Conservation (phyloP, 2,797 vertebrate genomes). For the Malacoraja senta region DNA sequence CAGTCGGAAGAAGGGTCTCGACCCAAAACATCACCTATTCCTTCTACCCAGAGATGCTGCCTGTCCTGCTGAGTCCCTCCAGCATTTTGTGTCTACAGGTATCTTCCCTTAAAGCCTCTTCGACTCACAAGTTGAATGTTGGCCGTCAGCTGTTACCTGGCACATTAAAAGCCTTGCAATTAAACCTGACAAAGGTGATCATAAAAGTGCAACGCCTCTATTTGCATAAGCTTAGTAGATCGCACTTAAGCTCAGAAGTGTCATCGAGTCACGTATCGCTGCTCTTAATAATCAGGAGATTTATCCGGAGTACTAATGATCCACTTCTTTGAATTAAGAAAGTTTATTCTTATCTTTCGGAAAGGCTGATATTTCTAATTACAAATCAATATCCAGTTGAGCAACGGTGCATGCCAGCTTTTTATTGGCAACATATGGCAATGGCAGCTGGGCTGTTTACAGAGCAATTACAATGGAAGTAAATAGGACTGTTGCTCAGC, state of each 20-base stretch:
- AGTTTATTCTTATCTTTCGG: background rate
- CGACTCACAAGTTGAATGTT: background rate
- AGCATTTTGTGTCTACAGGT: too few species aligned
- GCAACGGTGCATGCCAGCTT: background rate
- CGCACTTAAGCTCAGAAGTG: background rate
- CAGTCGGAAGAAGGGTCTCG: too few species aligned
- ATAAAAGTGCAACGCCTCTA: background rate
- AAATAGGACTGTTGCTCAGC: conserved; percentile 31
- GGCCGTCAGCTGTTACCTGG: background rate
- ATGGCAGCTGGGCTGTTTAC: conserved; percentile 32
- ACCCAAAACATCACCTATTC: too few species aligned
- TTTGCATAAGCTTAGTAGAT: background rate
- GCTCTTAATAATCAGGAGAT: conserved; percentile 12
- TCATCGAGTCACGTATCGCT: background rate
- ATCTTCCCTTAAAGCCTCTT: too few species aligned
- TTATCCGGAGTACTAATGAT: background rate
- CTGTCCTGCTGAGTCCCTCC: too few species aligned
- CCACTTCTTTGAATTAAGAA: background rate
- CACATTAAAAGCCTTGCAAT: background rate
- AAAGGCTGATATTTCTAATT: conserved; percentile 31
- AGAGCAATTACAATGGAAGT: conserved; percentile 21
- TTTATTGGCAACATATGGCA: conserved; percentile 33
- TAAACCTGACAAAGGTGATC: background rate
- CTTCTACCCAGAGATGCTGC: too few species aligned
- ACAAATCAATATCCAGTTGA: conserved; percentile 37